A percentile compares a stretch with the other conserved stretches of the same genome.
These are phyloP conservation scores for Ormia ochracea DNA, from an alignment of 2,888 invertebrate species.

Conservation along the genomic window DNA sequence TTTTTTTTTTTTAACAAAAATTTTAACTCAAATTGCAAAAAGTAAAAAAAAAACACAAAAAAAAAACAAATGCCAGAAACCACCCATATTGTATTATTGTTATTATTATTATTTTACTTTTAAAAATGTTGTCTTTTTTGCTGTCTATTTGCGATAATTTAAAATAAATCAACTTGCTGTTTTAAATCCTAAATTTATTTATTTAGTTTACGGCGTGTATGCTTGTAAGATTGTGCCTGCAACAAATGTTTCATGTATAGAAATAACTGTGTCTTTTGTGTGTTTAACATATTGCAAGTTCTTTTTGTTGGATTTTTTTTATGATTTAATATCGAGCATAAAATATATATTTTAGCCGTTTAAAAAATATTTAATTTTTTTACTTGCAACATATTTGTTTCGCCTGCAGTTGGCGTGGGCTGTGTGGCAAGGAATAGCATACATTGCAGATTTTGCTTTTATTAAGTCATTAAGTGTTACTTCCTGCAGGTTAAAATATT, in stretches of 20 bases:
- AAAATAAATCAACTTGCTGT: slow-evolving; percentile 57
- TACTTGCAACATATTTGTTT: slow-evolving; percentile 19
- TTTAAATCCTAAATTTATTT: slow-evolving; percentile 34
- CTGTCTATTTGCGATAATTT: slow-evolving; percentile 58
- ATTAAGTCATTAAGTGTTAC: slow-evolving; percentile 30
- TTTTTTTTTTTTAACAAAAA: slow-evolving; percentile 41
- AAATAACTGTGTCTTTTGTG: slow-evolving; percentile 17
- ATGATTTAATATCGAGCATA: slow-evolving; percentile 46
- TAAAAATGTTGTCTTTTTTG: slow-evolving; percentile 25
- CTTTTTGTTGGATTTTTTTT: slow-evolving; percentile 33
- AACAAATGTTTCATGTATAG: slow-evolving; percentile 19
- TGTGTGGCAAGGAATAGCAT: slow-evolving; percentile 40
- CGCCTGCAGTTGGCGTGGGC: slow-evolving; percentile 28
- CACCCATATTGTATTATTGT: slow-evolving; percentile 57
- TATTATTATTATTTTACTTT: slow-evolving; percentile 16
- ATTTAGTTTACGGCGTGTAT: background rate
- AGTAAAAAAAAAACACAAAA: slow-evolving; percentile 16
- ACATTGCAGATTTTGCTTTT: background rate
- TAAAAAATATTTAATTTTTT: background rate
- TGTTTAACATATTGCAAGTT: slow-evolving; percentile 46
- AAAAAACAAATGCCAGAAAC: slow-evolving; percentile 23
- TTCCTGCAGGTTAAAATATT: slow-evolving; percentile 27
- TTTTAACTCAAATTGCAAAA: too few species aligned
- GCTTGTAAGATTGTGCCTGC: background rate
- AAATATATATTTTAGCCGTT: slow-evolving; percentile 9